Evolutionary conservation across 2,113 vertebrate species (phyloP), one percentile per base, ranked within the genome.

Genomic region (Muntiacus reevesi): DNA sequence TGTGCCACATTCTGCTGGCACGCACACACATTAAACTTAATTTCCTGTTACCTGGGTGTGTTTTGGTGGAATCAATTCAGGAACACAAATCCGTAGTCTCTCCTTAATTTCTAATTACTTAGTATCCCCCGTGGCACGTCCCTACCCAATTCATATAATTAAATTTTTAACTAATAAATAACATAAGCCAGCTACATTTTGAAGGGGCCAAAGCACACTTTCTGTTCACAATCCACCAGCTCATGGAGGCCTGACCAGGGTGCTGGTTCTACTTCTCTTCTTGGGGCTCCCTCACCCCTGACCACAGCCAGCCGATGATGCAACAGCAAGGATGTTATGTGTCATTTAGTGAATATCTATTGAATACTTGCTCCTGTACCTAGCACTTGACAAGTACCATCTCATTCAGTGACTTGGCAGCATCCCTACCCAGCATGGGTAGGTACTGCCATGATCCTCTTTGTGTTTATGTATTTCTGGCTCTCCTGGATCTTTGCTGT

Each of bases 121-220:
- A 98, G 96, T 79, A 95, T 98, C 98, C 96, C 98, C 90, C 90
- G 98, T 97, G 99, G 95, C 94, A 87, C 59, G 82, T 98, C 97
- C 95, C 96, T 97, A 97, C 97, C 97, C 97, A 97, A 97, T 92
- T 98, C 97, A 87, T 91, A 97, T 97, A 98, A 99, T 98, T 98
- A 98, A 98, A 98, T 11, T 92, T 97, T 97, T 96, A 97, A 84
- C 91, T 97, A 98, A 98, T 98, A 98, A 98, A 96, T 98, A 98
- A 97, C 96, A 89, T 91, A 95, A 95, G 78, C 92, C 60, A 71
- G 91, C 47, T 40, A 30, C 0, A 1, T 50, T 96, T 87, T 92
- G 94, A 78, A 97, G 50, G 5, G 76, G 60, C 91, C 62, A 16
- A 19, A 59, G 30, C 47, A 0, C n/a, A 28, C 67, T 94, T 59